These are phyloP conservation scores for Actenoides hombroni DNA, from an alignment of 2,113 vertebrate genomes.

Conservation along the genomic window DNA sequence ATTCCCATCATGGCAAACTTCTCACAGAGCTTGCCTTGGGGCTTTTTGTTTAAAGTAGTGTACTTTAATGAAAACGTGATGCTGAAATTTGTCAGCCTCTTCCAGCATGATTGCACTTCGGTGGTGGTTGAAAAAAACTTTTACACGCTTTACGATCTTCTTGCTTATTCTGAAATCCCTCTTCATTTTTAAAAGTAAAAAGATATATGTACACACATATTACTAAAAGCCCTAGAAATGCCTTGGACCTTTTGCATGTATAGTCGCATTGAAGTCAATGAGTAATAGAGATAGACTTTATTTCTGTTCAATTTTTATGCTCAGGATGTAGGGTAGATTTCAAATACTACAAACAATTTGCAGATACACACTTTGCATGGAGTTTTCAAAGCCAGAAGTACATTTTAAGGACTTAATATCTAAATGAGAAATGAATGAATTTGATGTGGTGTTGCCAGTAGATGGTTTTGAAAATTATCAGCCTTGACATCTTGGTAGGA, in stretches of 20 bases:
- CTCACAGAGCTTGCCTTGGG: slow-evolving; percentile 63
- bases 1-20: slow-evolving; percentile 55
- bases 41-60: slow-evolving; percentile 65
- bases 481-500: not conserved
- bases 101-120: slow-evolving; percentile 34
- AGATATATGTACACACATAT: not conserved
- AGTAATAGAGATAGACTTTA: slow-evolving; percentile 6
- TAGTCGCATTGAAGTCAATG: slow-evolving; percentile 21
- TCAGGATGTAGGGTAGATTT: not conserved
- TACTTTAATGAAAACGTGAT: slow-evolving; percentile 69
- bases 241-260: not conserved
- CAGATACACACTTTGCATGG: not conserved
- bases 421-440: not conserved
- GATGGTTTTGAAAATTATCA: not conserved
- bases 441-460: not conserved
- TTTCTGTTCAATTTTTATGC: not conserved
- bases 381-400: not conserved
- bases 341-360: not conserved
- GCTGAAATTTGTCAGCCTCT: slow-evolving; percentile 67
- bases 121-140: slow-evolving; percentile 38
- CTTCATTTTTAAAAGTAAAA: slow-evolving; percentile 52
- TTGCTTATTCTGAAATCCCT: slow-evolving; percentile 16
- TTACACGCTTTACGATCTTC: slow-evolving; percentile 44
- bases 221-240: not conserved
- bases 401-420: not conserved